phyloP scores from a whole-genome alignment of 2,113 vertebrate genomes.

The Hippocampus mohnikei region DNA sequence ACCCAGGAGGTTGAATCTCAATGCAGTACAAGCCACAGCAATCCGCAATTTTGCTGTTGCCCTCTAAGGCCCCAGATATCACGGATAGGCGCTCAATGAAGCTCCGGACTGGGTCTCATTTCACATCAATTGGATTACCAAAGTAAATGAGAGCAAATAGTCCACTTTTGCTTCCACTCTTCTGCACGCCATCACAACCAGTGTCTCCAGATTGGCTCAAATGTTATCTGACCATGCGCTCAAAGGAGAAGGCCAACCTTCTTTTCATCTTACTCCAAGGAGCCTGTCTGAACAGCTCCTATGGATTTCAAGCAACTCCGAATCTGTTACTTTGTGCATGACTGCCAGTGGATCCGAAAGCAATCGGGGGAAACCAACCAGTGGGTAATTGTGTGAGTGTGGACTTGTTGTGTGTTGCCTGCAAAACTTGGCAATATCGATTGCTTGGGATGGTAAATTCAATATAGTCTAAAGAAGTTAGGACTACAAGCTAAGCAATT shows the following conservation, averaged over 20 bases:
- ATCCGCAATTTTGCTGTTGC: slow-evolving; percentile 54
- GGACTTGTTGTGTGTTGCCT: slow-evolving; percentile 71
- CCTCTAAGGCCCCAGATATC: slow-evolving; percentile 49
- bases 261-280: slow-evolving; percentile 35
- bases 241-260: slow-evolving; percentile 27
- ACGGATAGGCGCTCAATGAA: slow-evolving; percentile 41
- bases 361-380: slow-evolving; percentile 66
- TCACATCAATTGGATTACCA: slow-evolving; percentile 32
- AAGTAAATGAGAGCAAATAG: slow-evolving; percentile 33
- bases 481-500: slow-evolving; percentile 77
- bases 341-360: slow-evolving; percentile 64
- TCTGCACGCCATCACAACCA: slow-evolving; percentile 37
- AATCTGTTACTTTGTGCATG: slow-evolving; percentile 58
- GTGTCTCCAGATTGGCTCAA: slow-evolving; percentile 23
- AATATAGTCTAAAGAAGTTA: slow-evolving; percentile 80
- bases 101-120: slow-evolving; percentile 34
- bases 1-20: slow-evolving; percentile 72
- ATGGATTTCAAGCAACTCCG: slow-evolving; percentile 45
- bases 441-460: slow-evolving; percentile 74
- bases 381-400: slow-evolving; percentile 63
- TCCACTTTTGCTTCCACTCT: slow-evolving; percentile 19
- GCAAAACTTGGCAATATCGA: slow-evolving; percentile 79
- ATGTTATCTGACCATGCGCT: slow-evolving; percentile 37
- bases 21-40: slow-evolving; percentile 65
- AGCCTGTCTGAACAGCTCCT: slow-evolving; percentile 26